Evolutionary conservation across 2,888 invertebrate species (phyloP), one percentile per base, ranked within the genome.

Genomic region (Pediacus dermestoides): DNA sequence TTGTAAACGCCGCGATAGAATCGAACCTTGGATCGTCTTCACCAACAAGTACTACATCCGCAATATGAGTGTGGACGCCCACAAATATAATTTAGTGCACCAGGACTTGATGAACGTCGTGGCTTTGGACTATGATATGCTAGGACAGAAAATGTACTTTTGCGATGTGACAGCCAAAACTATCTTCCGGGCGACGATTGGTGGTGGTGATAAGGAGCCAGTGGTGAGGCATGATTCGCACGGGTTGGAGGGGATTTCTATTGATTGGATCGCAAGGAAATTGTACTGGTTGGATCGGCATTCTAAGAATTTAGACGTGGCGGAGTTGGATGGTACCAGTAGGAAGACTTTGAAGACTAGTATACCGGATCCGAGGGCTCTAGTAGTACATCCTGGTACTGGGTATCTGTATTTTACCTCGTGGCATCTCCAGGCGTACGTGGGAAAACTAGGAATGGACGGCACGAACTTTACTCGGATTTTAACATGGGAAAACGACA

Each of bases 31-130:
- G 91, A 70, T 95, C 9, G 78, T 96, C 35, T 92, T 96, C 64
- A 92, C 94, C 8, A 99, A 99, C 66, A 93, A 95, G 61, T 97
- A 97, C 68, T 99, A 99, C 68, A 86, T 99, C 1, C 77, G 97
- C 34, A 95, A 96, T 60, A 88, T 99, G 82, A 90, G 94, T 0
- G 77, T 83, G 0, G 95, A 96, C 63, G 96, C 92, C 0, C 72
- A 77, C 2, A 73, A 79, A 6, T 95, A 95, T 64, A 87, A 83
- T 58, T 74, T 94, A 9, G 82, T 94, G 58, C 90, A 93, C 59
- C 93, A 94, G 67, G 96, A 96, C 63, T 78, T 97, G 12, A 87
- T 93, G 74, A 97, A 96, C 64, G 95, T 94, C 0, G 96, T 97
- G 0, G 95, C 96, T 0, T 75, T 99, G 27, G 97, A 99, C 64